Conservation (phyloP, 2,888 invertebrate genomes). For the Lepidochitona cinerea region DNA sequence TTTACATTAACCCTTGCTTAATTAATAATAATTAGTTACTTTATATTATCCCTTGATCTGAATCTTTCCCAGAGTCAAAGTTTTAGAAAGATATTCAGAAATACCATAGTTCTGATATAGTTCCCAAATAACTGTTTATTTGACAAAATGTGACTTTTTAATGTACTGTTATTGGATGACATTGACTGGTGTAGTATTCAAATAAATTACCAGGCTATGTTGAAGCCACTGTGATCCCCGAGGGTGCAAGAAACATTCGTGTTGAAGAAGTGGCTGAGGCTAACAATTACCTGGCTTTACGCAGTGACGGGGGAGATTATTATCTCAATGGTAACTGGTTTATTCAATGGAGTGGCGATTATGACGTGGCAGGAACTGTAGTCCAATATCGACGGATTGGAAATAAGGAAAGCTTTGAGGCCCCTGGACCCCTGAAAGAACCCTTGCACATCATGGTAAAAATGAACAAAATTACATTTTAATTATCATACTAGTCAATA, state of each 20-base stretch:
- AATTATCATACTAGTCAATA: too few relatives aligned
- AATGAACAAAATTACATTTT: too few relatives aligned
- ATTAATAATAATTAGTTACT: too few relatives aligned
- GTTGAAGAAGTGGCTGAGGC: constrained; percentile 83
- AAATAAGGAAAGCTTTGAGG: constrained; percentile 84
- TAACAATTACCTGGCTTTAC: constrained; percentile 85
- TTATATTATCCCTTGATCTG: too few relatives aligned
- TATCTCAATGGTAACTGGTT: constrained; percentile 86
- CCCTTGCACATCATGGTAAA: constrained; percentile 85
- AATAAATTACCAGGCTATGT: constrained; percentile 79
- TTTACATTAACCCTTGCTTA: too few relatives aligned
- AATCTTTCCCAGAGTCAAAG: too few relatives aligned
- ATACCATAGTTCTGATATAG: too few relatives aligned
- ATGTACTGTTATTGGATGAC: too few relatives aligned
- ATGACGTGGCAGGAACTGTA: constrained; percentile 84
- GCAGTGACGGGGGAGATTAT: constrained; percentile 79
- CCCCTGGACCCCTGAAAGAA: constrained; percentile 86
- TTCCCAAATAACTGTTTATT: too few relatives aligned
- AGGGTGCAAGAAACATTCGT: constrained; percentile 83
- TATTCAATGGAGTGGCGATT: constrained; percentile 81
- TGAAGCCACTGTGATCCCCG: constrained; percentile 79
- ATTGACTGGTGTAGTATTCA: too few relatives aligned
- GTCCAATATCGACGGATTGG: constrained; percentile 83
- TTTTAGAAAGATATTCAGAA: too few relatives aligned
- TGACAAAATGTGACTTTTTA: too few relatives aligned